phyloP scores from a whole-genome alignment of 2,888 invertebrate species.

The Noctua comes region DNA sequence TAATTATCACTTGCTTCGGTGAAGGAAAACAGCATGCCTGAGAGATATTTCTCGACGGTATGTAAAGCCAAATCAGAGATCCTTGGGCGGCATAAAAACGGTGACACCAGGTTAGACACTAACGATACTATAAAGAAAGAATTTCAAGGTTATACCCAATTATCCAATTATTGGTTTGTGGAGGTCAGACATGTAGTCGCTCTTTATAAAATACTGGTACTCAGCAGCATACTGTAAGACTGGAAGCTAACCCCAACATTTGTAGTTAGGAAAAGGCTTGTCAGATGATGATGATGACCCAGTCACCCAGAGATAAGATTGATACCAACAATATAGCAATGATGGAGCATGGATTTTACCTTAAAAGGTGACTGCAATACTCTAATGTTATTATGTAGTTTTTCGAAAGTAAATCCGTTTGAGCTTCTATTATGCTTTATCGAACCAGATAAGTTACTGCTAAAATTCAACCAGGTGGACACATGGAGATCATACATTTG shows the following conservation, averaged over 20 bases:
- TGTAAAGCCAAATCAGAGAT: too few species aligned
- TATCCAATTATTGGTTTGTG: background rate
- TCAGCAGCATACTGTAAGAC: background rate
- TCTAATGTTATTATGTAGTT: background rate
- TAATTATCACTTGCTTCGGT: too few species aligned
- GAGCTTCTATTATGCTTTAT: rapidly evolving
- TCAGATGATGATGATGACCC: background rate
- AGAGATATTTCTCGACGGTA: too few species aligned
- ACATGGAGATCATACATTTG: background rate
- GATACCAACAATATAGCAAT: background rate
- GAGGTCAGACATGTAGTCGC: background rate
- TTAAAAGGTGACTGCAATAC: background rate
- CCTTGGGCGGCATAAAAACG: too few species aligned
- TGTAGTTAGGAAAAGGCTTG: background rate
- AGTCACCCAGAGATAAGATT: background rate
- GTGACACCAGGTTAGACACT: too few species aligned
- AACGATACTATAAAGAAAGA: too few species aligned
- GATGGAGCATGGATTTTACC: too few species aligned
- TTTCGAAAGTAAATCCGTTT: background rate
- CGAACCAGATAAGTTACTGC: background rate
- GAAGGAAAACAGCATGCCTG: too few species aligned
- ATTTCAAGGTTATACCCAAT: background rate
- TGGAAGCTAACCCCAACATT: background rate
- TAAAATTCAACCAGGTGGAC: background rate
- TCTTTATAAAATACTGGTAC: background rate